Conservation (phyloP, 2,113 vertebrate genomes). For the Danionella cerebrum region DNA sequence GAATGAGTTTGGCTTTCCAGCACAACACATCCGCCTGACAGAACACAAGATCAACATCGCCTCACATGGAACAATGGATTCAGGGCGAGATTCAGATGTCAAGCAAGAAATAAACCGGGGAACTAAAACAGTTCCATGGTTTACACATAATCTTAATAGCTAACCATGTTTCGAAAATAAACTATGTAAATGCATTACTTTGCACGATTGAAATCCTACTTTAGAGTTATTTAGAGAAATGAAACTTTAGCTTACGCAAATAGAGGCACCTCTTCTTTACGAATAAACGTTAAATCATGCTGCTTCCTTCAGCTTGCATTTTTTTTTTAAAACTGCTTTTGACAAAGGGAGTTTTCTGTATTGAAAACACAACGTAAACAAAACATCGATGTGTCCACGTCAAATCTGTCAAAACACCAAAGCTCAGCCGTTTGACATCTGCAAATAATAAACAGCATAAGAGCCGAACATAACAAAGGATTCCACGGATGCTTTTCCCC, state of each 20-base stretch:
- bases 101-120: background rate
- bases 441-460: conserved; percentile 39
- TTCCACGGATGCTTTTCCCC: conserved; percentile 38
- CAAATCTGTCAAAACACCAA: background rate
- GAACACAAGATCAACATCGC: conserved; percentile 37
- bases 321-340: too few relatives aligned
- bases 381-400: background rate
- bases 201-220: conserved; percentile 33
- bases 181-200: too few relatives aligned
- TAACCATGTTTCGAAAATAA: too few relatives aligned
- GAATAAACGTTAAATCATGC: conserved; percentile 10
- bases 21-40: conserved; percentile 23
- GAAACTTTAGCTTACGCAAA: conserved; percentile 27
- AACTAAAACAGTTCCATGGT: background rate
- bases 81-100: conserved; percentile 4
- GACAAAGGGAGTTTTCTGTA: background rate
- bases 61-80: conserved; percentile 24
- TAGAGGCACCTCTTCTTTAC: background rate
- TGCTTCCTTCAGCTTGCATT: background rate
- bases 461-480: conserved; percentile 54
- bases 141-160: background rate
- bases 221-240: background rate
- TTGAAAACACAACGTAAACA: background rate
- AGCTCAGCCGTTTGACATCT: background rate
- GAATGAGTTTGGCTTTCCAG: conserved; percentile 47